Evolutionary conservation across 2,113 vertebrate species (phyloP), one percentile per base, ranked within the genome.

Genomic region (Micromys minutus): DNA sequence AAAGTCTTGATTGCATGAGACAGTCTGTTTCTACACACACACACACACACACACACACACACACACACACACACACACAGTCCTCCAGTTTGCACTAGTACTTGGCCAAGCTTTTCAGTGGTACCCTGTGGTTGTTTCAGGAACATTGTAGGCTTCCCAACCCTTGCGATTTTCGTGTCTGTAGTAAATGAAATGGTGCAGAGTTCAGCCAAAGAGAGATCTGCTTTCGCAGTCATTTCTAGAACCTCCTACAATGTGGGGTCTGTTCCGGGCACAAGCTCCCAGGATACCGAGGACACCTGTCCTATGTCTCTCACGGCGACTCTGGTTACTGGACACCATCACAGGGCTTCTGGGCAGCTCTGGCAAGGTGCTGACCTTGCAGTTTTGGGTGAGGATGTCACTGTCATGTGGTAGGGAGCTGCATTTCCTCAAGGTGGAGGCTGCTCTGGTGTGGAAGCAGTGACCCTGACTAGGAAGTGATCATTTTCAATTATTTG

Each of bases 1-100:
- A 97, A 96, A 93, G 13, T 19, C 65, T 88, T 91, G 71, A 90
- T 92, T 92, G 34, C 47, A 24, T 89, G 31, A 50, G 42, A 57
- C 0, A 0, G 22, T 5, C 10, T 59, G 26, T 89, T 89, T 72
- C 65, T 75, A 65, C 26, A 84, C 24, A 84, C 81, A 63, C 16
- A 83, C n/a, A 31, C 57, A 61, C 55, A 42, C n/a, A 11, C 6
- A 29, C 79, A 26, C 36, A 21, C 29, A 52, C 75, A 45, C 12
- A 79, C 79, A 81, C 52, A 26, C 55, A 84, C 39, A 61, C 57
- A 42, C n/a, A 42, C 22, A 17, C 17, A 36, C 21, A 8, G 24
- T 57, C 39, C 21, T 57, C 63, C 17, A 26, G 0, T 69, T 77
- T 63, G 50, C 47, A 34, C 12, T 36, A 52, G 22, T 21, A 5